Base-by-base conservation (phyloP, 1,140 invertebrate species). In the Cotesia vestalis region DNA sequence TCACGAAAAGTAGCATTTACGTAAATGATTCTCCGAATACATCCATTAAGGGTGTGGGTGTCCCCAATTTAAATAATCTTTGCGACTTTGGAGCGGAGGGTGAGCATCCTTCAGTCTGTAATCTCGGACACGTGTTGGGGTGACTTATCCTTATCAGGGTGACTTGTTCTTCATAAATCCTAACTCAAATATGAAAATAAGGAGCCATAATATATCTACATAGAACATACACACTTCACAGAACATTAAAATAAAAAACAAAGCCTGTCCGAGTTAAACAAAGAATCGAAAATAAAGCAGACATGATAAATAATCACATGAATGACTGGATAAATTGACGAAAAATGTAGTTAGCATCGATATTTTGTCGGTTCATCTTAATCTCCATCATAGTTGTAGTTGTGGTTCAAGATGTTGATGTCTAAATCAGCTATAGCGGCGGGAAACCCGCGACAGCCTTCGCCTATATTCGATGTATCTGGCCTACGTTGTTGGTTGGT, bases 21-120 rank as follows among this genome's bases (percentile, higher is more conserved):
- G 76, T 75, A 80, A 79, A 77, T 79, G 75, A 78, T 76, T 64
- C 71, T 46, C 34, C 11, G 35, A 51, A 64, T 17, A 35, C 12
- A 57, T 61, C 70, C 67, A 71, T 55, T 36, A 14, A 14, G 60
- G 53, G 59, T 66, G 60, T 66, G 53, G 46, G 53, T 69, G 77
- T 75, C 77, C 63, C 69, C 73, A 84, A 86, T 86, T 85, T 84
- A 82, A 86, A 85, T 86, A 84, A 85, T 80, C 82, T 84, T 82
- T 79, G 74, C 69, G 77, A 80, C 75, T 78, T 75, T 63, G 63
- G 63, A 71, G 75, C 73, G 73, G 76, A 79, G 83, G 84, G 84
- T 81, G 72, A 76, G 60, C 35, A 27, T 27, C 27, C 1, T 27
- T 27, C 27, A 85, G 80, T 81, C 83, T 86, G 77, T 86, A 85